A percentile compares a stretch with the other conserved stretches of the same genome.
phyloP scores from a whole-genome alignment of 2,797 vertebrate genomes.

The Brachymystax lenok region DNA sequence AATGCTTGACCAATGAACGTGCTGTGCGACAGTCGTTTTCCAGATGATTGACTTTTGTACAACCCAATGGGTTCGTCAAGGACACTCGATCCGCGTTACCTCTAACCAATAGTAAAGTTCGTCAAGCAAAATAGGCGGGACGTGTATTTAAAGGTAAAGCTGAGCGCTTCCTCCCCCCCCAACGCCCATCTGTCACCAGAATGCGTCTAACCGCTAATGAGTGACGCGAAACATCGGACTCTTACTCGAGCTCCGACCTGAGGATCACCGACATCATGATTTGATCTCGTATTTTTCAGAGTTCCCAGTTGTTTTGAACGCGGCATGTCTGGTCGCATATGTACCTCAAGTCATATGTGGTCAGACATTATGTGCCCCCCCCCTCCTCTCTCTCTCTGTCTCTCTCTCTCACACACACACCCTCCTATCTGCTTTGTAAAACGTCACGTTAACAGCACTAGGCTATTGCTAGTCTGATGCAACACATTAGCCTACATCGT shows the following conservation, averaged over 20 bases:
- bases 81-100: not conserved
- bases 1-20: conserved; percentile 47
- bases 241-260: too few species aligned
- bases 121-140: not conserved
- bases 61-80: conserved; percentile 37
- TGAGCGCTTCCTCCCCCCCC: conserved; percentile 14
- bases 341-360: not conserved
- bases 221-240: conserved; percentile 2
- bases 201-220: not conserved
- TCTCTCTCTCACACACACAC: not conserved
- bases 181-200: conserved; percentile 32
- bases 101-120: conserved; percentile 21
- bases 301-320: too few species aligned
- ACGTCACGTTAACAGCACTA: not conserved
- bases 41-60: not conserved
- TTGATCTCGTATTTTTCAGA: too few species aligned
- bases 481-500: not conserved
- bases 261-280: too few species aligned
- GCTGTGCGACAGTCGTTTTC: conserved; percentile 54
- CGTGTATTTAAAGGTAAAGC: conserved; percentile 11
- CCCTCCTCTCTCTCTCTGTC: too few species aligned
- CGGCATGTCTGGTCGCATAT: not conserved
- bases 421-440: not conserved
- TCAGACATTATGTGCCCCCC: not conserved
- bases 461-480: not conserved